Evolutionary conservation across 1,140 invertebrate genomes (phyloP).

Genomic region (Brachionus manjavacas): DNA sequence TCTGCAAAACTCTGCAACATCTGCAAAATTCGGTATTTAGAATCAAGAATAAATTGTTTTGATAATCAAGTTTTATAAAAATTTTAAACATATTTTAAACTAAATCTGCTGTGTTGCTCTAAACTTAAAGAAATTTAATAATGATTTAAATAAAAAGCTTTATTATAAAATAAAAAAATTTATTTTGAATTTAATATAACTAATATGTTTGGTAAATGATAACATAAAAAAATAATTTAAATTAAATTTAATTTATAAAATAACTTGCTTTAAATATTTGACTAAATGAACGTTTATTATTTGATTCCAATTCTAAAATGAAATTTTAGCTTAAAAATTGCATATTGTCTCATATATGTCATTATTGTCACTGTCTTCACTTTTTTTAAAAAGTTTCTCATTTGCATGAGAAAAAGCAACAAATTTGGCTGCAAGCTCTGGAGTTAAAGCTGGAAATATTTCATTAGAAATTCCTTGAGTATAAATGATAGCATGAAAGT

Average conservation of each 20-base stretch:
- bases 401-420: background rate
- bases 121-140: background rate
- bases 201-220: background rate
- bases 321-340: too few relatives aligned
- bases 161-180: background rate
- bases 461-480: background rate
- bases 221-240: background rate
- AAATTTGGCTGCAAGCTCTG: background rate
- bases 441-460: background rate
- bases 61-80: background rate
- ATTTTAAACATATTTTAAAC: background rate
- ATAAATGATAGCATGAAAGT: background rate
- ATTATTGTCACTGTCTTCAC: too few relatives aligned
- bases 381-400: too few relatives aligned
- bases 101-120: background rate
- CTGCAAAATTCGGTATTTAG: background rate
- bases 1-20: background rate
- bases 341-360: too few relatives aligned
- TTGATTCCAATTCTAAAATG: too few relatives aligned
- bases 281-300: too few relatives aligned
- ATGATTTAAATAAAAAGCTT: background rate
- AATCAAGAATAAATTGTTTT: background rate
- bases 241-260: too few relatives aligned
- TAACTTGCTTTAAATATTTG: background rate
- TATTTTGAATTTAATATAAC: background rate